A percentile compares a stretch with the other conserved stretches of the same genome.
phyloP scores from a whole-genome alignment of 2,113 vertebrate genomes.

The Brachyhypopomus occidentalis region DNA sequence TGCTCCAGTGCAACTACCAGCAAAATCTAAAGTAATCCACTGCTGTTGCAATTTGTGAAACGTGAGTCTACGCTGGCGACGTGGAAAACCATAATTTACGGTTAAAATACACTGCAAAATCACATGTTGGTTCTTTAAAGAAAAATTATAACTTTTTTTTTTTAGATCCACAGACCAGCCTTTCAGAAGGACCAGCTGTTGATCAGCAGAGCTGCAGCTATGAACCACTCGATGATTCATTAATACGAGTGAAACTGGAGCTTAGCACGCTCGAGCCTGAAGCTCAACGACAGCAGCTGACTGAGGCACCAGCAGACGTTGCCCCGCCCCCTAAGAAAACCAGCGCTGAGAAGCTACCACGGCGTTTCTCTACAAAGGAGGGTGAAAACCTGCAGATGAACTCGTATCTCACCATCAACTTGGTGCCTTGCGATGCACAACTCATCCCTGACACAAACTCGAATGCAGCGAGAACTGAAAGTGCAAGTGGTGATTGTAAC shows the following conservation, averaged over 20 bases:
- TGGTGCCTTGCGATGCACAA: slow-evolving; percentile 1
- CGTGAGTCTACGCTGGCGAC: no score
- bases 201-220: neutral
- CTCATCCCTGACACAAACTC: neutral
- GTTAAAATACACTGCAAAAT: no score
- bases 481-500: neutral
- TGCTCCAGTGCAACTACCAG: no score
- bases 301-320: neutral
- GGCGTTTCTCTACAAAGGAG: neutral
- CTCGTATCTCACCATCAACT: neutral
- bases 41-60: no score
- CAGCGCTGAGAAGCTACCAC: neutral
- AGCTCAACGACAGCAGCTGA: neutral
- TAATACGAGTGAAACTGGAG: slow-evolving; percentile 29
- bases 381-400: neutral
- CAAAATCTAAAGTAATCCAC: no score
- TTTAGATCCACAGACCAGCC: neutral
- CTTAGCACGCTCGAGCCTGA: neutral
- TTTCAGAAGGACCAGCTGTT: neutral
- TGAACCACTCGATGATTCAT: neutral
- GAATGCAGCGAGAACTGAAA: neutral
- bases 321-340: neutral
- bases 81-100: no score
- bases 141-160: neutral
- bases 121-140: neutral